Evolutionary conservation across 2,113 vertebrate species (phyloP).

Genomic region (Stigmatopora nigra): DNA sequence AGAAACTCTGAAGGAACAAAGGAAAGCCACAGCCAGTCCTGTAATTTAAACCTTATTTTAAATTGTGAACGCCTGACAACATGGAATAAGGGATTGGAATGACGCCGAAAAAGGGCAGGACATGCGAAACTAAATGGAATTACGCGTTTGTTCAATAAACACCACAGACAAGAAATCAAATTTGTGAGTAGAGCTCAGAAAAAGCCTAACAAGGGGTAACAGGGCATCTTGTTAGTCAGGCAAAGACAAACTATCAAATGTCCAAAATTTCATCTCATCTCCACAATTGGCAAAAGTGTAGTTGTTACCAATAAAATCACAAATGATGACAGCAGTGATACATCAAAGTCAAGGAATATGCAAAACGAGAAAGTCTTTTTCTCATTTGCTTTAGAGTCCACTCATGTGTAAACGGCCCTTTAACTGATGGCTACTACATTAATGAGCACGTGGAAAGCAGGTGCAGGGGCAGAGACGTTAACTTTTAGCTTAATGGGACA

Average conservation of each 20-base stretch:
- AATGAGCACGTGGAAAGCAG: background rate
- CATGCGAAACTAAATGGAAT: conserved; percentile 5
- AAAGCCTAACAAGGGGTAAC: background rate
- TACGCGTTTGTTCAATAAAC: conserved; percentile 23
- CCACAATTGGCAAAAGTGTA: background rate
- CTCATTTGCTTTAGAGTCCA: background rate
- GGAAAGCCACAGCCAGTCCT: conserved; percentile 90
- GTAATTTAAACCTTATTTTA: conserved; percentile 99
- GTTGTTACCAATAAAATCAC: background rate
- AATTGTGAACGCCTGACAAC: conserved; percentile 73
- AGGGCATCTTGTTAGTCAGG: background rate
- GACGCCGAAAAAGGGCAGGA: conserved; percentile 15
- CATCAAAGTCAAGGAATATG: background rate
- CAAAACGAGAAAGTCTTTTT: background rate
- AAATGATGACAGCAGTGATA: background rate
- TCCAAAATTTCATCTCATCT: background rate
- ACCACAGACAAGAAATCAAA: background rate
- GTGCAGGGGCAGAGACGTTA: background rate
- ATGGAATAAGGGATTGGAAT: conserved; percentile 40
- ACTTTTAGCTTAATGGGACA: background rate
- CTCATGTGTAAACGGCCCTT: background rate
- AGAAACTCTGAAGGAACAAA: conserved; percentile 92
- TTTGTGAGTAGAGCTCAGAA: background rate
- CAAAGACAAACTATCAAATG: background rate
- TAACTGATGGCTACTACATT: background rate